Evolutionary conservation across 2,113 vertebrate genomes (phyloP), one percentile per base, ranked within the genome.

Genomic region (Myotis davidii): DNA sequence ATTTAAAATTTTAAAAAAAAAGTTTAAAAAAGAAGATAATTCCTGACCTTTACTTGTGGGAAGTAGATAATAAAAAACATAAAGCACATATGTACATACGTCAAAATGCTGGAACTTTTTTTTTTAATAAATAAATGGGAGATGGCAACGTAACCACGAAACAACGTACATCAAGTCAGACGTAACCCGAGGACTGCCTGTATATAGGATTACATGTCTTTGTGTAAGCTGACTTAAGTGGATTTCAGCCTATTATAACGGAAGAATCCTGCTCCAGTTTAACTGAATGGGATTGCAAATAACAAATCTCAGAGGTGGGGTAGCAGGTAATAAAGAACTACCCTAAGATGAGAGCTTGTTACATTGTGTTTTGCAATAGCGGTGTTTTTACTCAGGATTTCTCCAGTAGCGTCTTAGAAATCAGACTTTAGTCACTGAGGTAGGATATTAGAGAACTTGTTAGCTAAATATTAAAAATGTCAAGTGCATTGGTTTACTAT

Each of bases 391-490:
- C 29, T 34, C 48, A 79, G 39, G 9, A 72, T 93, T 79, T 88
- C 78, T 87, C 21, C 12, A 34, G 3, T 14, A 61, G 21, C 86
- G 32, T 69, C 73, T 95, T 91, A 81, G 73, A 93, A 85, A 34
- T 95, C 34, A 56, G n/a, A 64, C 20, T 20, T 69, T 90, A 88
- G 9, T 69, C 54, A 82, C 21, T 81, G 50, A 79, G 20, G 17
- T 89, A 27, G n/a, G 23, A 6, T 37, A 67, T 45, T 20, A 18
- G 10, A 94, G 69, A 90, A 94, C 39, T 87, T 83, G 21, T 64
- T 85, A 81, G n/a, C 37, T 73, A 92, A 70, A 61, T 82, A 65
- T 72, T 79, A 48, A 85, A 94, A 73, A 67, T 34, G 23, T 74
- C 39, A 90, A 85, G 50, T 84, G 17, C 45, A 37, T 86, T 42